A percentile compares a stretch with the other conserved stretches of the same genome.
phyloP scores from a whole-genome alignment of 1,140 invertebrate species.

The Polypedilum pembai region DNA sequence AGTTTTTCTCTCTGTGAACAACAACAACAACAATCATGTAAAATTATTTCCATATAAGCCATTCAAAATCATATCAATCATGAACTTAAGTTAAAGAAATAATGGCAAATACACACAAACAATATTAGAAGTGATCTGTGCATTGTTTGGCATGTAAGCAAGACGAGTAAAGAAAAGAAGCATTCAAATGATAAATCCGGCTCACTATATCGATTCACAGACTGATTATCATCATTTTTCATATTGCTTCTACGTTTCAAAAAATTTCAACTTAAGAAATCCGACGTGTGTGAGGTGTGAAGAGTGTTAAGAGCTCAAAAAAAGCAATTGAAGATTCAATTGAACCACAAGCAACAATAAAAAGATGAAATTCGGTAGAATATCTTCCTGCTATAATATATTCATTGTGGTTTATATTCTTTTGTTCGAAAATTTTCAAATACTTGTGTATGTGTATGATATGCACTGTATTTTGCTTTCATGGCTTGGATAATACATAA shows the following conservation, averaged over 20 bases:
- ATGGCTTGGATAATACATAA: constrained; percentile 6
- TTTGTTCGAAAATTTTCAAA: neutral
- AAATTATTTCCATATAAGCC: too few relatives aligned
- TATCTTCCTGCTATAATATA: constrained; percentile 5
- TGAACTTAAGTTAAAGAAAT: neutral
- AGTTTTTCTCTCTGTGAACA: too few relatives aligned
- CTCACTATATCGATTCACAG: constrained; percentile 16
- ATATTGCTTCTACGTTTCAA: neutral
- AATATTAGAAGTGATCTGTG: constrained; percentile 2
- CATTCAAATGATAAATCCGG: neutral
- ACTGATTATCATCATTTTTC: constrained; percentile 18
- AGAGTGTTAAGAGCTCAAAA: neutral
- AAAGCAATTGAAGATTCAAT: constrained; percentile 1
- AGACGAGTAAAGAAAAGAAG: neutral
- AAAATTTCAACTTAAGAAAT: neutral
- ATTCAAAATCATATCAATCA: neutral
- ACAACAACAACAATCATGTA: too few relatives aligned
- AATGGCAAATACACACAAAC: neutral
- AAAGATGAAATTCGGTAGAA: neutral
- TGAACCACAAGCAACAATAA: constrained; percentile 1
- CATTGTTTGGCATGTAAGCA: neutral
- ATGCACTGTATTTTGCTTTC: neutral
- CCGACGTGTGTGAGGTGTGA: neutral
- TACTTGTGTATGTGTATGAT: neutral
- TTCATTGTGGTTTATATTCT: constrained; percentile 5